Evolutionary conservation across 2,113 vertebrate species (phyloP), one percentile per base, ranked within the genome.

Genomic region (Murina feae): DNA sequence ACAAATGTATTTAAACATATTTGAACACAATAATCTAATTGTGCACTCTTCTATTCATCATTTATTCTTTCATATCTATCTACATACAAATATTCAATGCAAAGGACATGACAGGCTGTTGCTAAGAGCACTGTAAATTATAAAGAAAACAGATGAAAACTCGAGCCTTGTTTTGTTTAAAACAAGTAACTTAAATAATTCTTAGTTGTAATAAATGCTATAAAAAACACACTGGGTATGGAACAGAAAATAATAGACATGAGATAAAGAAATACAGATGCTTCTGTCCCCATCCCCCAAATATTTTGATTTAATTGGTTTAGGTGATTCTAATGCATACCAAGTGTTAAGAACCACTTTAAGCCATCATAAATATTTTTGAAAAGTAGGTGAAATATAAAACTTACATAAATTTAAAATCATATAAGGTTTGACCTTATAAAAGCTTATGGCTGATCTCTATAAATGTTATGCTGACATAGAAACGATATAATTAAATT

Each of bases 321-420:
- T 79, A 83, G 60, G 11, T 89, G 51, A 93, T 78, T 30, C 44
- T 42, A 49, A 88, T 14, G n/a, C n/a, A 39, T 58, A 87, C 13
- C 4, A 51, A 76, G 8, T n/a, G 8, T 79, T 87, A 83, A 82
- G 35, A 83, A 90, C 12, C 37, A 90, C 55, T 90, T 84, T 11
- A 78, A 84, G 10, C 42, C 18, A 95, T 44, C 21, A 42, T 66
- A 74, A 82, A 66, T 81, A 74, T 85, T 94, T 90, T 60, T 92
- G 42, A 53, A 92, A 91, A 92, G 32, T 13, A 91, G 47, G 3
- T 66, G 90, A 95, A 86, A 75, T 84, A 90, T 44, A 89, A 92
- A 72, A 35, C 23, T 32, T 87, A 92, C 11, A 71, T 71, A 85
- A 66, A 85, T 76, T 66, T 92, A 90, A 97, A 92, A 88, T 55